phyloP scores from a whole-genome alignment of 2,797 vertebrate genomes.

The Decapterus maruadsi region DNA sequence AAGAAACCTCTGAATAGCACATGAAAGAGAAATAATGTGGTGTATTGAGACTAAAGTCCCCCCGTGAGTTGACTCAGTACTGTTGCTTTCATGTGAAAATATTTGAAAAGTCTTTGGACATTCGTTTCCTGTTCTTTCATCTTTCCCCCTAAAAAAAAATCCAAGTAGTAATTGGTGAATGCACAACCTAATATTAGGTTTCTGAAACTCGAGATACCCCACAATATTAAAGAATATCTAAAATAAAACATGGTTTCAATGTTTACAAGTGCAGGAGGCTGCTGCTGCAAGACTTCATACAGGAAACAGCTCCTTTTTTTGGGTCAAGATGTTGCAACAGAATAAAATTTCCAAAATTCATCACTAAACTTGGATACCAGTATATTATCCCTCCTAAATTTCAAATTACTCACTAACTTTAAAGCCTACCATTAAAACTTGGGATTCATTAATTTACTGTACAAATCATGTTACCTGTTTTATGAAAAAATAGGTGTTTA shows the following conservation, averaged over 20 bases:
- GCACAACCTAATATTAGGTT: not conserved
- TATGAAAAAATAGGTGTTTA: too few relatives aligned
- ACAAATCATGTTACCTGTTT: too few relatives aligned
- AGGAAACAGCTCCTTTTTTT: not conserved
- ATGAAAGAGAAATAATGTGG: constrained; percentile 13
- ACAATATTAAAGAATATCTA: not conserved
- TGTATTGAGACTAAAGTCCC: not conserved
- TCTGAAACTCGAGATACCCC: not conserved
- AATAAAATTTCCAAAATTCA: not conserved
- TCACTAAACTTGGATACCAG: too few relatives aligned
- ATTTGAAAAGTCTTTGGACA: constrained; percentile 1
- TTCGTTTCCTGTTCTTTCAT: constrained; percentile 23
- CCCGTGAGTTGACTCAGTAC: not conserved
- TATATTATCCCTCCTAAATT: too few relatives aligned
- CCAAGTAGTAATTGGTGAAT: not conserved
- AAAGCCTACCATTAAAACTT: too few relatives aligned
- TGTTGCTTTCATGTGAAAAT: constrained; percentile 17
- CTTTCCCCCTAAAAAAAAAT: not conserved
- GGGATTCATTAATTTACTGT: too few relatives aligned
- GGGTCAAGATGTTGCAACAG: not conserved
- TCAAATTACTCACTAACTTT: too few relatives aligned
- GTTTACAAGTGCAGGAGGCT: not conserved
- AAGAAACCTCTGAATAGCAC: constrained; percentile 22
- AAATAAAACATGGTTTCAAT: not conserved
- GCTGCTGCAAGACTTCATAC: not conserved